Evolutionary conservation across 1,140 invertebrate genomes (phyloP).

Genomic region (Propsilocerus akamusi): DNA sequence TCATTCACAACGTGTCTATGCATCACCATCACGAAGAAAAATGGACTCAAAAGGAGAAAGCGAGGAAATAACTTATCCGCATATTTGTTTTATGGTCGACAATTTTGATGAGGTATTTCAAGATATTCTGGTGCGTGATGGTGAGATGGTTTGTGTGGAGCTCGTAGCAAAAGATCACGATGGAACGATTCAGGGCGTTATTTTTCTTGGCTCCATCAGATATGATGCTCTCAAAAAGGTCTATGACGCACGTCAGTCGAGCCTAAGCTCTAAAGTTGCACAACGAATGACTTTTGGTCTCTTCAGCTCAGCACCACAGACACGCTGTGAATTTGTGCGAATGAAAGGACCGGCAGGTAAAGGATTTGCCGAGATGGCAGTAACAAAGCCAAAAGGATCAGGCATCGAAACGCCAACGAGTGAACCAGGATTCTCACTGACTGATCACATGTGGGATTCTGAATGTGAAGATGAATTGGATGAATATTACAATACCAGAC

Average conservation of each 20-base stretch:
- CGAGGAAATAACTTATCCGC: constrained; percentile 97
- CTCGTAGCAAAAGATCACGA: constrained; percentile 78
- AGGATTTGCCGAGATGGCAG: constrained; percentile 96
- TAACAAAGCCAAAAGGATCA: constrained; percentile 74
- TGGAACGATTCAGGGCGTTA: constrained; percentile 68
- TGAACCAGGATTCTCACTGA: constrained; percentile 71
- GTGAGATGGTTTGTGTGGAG: constrained; percentile 97
- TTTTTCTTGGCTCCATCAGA: constrained; percentile 91
- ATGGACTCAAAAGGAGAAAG: constrained; percentile 98
- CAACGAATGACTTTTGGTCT: constrained; percentile 91
- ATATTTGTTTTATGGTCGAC: constrained; percentile 98
- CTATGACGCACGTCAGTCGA: constrained; percentile 87
- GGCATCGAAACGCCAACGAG: constrained; percentile 88
- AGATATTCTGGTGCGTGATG: constrained; percentile 88
- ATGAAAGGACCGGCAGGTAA: constrained; percentile 95
- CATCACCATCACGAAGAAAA: constrained; percentile 81
- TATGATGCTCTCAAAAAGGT: constrained; percentile 94
- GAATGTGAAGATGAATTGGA: constrained; percentile 75
- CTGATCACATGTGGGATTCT: constrained; percentile 69
- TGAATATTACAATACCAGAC: constrained; percentile 60
- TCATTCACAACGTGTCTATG: constrained; percentile 89
- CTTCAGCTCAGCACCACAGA: constrained; percentile 55
- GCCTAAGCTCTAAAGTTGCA: constrained; percentile 82
- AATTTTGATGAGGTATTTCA: constrained; percentile 97
- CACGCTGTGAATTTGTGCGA: constrained; percentile 89